phyloP scores from a whole-genome alignment of 1,140 invertebrate species.

The Rhyacophila brunnea region DNA sequence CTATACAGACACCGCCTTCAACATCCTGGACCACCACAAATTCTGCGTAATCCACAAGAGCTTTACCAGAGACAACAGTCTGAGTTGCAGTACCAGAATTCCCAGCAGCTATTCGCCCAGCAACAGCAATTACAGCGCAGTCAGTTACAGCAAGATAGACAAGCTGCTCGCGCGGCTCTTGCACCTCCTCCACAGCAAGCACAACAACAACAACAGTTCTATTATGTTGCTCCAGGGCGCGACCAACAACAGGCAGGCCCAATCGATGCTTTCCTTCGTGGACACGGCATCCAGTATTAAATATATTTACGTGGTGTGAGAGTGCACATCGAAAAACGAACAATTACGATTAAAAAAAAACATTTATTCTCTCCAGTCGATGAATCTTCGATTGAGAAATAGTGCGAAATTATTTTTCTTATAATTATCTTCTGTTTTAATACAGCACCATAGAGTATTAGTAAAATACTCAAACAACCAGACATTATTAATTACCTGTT shows the following conservation, averaged over 20 bases:
- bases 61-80: constrained; percentile 70
- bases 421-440: no score
- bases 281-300: constrained; percentile 66
- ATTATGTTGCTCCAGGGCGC: constrained; percentile 61
- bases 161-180: constrained; percentile 50
- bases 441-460: no score
- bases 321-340: constrained; percentile 18
- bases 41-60: constrained; percentile 59
- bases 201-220: constrained; percentile 59
- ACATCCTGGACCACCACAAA: constrained; percentile 37
- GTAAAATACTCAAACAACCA: no score
- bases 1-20: constrained; percentile 50
- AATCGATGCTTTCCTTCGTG: constrained; percentile 77
- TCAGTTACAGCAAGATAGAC: constrained; percentile 51
- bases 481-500: no score
- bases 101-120: constrained; percentile 70
- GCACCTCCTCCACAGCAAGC: constrained; percentile 43
- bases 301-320: neutral
- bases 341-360: constrained; percentile 28
- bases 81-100: constrained; percentile 66
- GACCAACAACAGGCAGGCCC: constrained; percentile 61
- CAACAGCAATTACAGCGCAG: constrained; percentile 65
- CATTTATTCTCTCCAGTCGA: constrained; percentile 8
- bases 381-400: neutral
- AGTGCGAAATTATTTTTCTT: constrained; percentile 13